Conservation (phyloP, 2,113 vertebrate genomes). For the Ptyas mucosa region DNA sequence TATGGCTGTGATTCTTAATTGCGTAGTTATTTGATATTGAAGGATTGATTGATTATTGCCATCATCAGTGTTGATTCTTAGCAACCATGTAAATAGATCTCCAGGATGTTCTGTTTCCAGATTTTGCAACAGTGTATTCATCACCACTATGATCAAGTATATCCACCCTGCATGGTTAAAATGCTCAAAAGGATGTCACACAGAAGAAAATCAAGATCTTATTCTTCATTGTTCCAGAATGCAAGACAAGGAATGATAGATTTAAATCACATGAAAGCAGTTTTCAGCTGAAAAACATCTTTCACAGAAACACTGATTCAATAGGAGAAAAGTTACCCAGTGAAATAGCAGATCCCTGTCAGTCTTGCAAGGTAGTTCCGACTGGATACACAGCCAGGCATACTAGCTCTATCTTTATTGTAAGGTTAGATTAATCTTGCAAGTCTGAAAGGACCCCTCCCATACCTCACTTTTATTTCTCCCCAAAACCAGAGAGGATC, state of each 20-base stretch:
- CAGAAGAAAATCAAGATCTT: neutral
- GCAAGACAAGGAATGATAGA: neutral
- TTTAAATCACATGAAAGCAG: neutral
- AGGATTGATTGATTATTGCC: neutral
- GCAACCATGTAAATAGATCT: neutral
- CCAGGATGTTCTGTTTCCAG: neutral
- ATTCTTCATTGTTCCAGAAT: neutral
- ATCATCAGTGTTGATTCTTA: neutral
- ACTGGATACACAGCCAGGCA: neutral
- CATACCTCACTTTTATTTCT: neutral
- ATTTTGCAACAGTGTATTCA: neutral
- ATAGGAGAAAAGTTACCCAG: neutral
- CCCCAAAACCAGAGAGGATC: neutral
- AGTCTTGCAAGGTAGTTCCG: neutral
- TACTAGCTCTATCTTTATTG: neutral
- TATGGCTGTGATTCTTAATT: neutral
- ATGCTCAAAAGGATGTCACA: neutral
- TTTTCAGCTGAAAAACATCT: neutral
- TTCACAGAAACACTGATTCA: neutral
- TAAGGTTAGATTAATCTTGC: neutral
- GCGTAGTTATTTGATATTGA: neutral
- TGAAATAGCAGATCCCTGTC: neutral
- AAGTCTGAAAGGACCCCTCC: neutral
- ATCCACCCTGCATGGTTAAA: neutral
- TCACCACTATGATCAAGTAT: neutral